Conservation (phyloP, 2,797 vertebrate species). For the Triplophysa yarkandensis region DNA sequence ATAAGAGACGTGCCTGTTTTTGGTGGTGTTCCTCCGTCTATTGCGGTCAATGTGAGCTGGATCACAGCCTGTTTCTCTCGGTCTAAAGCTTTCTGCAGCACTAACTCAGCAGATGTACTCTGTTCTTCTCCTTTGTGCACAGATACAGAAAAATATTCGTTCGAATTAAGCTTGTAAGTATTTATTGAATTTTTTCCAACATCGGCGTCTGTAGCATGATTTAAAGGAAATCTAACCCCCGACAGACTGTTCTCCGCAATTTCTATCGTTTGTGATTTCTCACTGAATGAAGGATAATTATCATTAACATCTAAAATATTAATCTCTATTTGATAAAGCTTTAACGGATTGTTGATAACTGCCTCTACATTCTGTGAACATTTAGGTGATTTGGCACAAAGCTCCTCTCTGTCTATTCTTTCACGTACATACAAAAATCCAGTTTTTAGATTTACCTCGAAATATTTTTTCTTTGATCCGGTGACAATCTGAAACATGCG, state of each 20-base stretch:
- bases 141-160: constrained; percentile 64
- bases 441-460: constrained; percentile 69
- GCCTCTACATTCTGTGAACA: constrained; percentile 72
- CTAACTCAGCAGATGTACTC: constrained; percentile 51
- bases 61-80: constrained; percentile 55
- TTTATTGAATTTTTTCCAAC: constrained; percentile 49
- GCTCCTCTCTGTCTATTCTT: constrained; percentile 74
- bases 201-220: background rate
- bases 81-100: constrained; percentile 53
- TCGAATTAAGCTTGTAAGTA: constrained; percentile 56
- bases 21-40: constrained; percentile 56
- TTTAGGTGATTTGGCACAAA: constrained; percentile 67
- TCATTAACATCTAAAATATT: constrained; percentile 69
- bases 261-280: constrained; percentile 62
- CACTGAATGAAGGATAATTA: constrained; percentile 64
- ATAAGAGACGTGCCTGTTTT: constrained; percentile 49
- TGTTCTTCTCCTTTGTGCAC: constrained; percentile 61
- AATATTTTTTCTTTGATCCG: constrained; percentile 63
- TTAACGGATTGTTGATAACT: constrained; percentile 64
- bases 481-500: constrained; percentile 61
- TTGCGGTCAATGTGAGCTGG: constrained; percentile 45
- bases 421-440: constrained; percentile 70
- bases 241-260: constrained; percentile 65
- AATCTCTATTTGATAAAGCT: constrained; percentile 68
- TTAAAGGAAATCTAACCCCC: constrained; percentile 65